A percentile compares a stretch with the other conserved stretches of the same genome.
phyloP scores from a whole-genome alignment of 23 tunicate genomes.

The Styela clava region DNA sequence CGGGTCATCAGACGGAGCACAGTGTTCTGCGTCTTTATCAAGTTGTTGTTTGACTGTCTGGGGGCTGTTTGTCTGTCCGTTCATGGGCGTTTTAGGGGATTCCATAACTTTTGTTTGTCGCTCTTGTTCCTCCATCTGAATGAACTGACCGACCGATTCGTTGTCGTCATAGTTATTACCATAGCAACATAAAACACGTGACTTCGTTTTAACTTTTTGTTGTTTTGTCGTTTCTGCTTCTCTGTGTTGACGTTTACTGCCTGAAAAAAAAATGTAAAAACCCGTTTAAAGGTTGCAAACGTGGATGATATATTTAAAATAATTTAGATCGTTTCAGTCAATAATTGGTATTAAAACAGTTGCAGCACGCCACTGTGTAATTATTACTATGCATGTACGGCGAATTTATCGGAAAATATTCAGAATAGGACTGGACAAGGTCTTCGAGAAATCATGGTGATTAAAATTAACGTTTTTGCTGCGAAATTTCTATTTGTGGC shows the following conservation, averaged over 20 bases:
- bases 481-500: too few species aligned
- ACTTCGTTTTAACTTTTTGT: not conserved
- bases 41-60: not conserved
- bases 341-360: too few species aligned
- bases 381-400: too few species aligned
- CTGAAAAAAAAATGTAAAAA: too few species aligned
- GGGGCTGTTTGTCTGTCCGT: not conserved
- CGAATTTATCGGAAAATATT: too few species aligned
- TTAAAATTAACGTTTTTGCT: too few species aligned
- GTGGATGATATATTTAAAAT: too few species aligned
- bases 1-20: not conserved
- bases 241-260: not conserved
- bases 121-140: not conserved
- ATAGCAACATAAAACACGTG: slow-evolving; percentile 24
- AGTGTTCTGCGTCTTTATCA: not conserved
- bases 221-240: not conserved
- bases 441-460: too few species aligned
- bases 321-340: too few species aligned
- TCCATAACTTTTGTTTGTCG: slow-evolving; percentile 1
- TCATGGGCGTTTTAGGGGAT: not conserved
- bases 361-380: too few species aligned
- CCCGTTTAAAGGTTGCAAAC: too few species aligned
- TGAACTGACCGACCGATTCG: not conserved
- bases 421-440: too few species aligned
- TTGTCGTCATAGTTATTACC: slow-evolving; percentile 10